phyloP scores from a whole-genome alignment of 2,113 vertebrate species.

The Eretmochelys imbricata region DNA sequence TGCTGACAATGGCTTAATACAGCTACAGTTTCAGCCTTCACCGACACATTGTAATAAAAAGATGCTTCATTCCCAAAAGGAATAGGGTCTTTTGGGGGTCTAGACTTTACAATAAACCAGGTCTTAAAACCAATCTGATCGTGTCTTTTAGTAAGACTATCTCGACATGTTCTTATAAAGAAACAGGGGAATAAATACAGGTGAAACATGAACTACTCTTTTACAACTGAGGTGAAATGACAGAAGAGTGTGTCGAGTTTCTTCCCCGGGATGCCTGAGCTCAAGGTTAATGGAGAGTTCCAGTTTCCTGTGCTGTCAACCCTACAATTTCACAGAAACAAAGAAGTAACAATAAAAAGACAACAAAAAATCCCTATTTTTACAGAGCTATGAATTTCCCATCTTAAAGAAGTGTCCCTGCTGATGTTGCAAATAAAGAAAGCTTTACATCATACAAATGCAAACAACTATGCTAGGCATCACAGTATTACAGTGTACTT shows the following conservation, averaged over 20 bases:
- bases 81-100: not conserved
- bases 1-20: not conserved
- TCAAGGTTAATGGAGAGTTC: slow-evolving; percentile 48
- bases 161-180: slow-evolving; percentile 16
- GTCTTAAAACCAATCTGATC: not conserved
- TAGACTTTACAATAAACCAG: not conserved
- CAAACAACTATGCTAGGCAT: not conserved
- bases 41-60: not conserved
- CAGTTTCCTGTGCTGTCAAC: not conserved
- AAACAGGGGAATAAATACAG: slow-evolving; percentile 48
- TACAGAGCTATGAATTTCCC: not conserved
- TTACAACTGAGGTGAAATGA: slow-evolving; percentile 53
- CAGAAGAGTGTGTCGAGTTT: slow-evolving; percentile 40
- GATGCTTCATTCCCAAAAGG: not conserved
- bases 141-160: slow-evolving; percentile 40
- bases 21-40: not conserved
- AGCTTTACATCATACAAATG: not conserved
- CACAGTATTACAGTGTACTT: not conserved
- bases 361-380: not conserved
- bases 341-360: slow-evolving; percentile 5
- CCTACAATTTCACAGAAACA: not conserved
- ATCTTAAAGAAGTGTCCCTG: not conserved
- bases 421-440: not conserved
- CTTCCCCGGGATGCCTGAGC: slow-evolving; percentile 51
- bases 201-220: slow-evolving; percentile 47